Evolutionary conservation across 2,797 vertebrate species (phyloP).

Genomic region (Siniperca undulata): DNA sequence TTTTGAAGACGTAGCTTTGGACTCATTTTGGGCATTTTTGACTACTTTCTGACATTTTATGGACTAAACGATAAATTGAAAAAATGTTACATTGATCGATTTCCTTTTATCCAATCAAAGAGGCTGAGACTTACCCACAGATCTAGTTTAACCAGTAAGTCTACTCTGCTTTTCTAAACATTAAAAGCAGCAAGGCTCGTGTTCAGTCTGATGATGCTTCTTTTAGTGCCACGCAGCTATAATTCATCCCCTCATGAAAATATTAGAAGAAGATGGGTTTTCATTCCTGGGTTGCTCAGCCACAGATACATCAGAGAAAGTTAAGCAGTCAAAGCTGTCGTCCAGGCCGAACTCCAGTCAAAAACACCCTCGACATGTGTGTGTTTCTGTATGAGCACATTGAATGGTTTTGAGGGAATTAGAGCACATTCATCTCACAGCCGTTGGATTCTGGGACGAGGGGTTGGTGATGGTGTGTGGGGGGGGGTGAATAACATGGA

Average conservation of each 20-base stretch:
- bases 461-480: not conserved
- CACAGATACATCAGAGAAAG: slow-evolving; percentile 12
- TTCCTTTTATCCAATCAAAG: not conserved
- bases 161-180: not conserved
- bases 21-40: too few species aligned
- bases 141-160: not conserved
- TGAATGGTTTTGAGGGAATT: slow-evolving; percentile 61
- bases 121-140: not conserved
- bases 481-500: slow-evolving; percentile 16
- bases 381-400: slow-evolving; percentile 29
- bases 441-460: slow-evolving; percentile 48
- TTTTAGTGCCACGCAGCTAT: slow-evolving; percentile 13
- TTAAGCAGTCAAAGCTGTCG: slow-evolving; percentile 22
- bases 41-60: not conserved
- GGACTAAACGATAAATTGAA: not conserved
- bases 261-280: slow-evolving; percentile 48
- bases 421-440: slow-evolving; percentile 68
- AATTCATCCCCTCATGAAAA: slow-evolving; percentile 47
- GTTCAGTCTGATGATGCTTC: not conserved
- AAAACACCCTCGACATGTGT: slow-evolving; percentile 11
- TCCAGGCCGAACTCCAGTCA: slow-evolving; percentile 29
- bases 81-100: not conserved
- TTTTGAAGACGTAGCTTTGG: not conserved
- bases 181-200: not conserved
- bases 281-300: slow-evolving; percentile 12